These are phyloP conservation scores for Rousettus leschenaultii DNA, from an alignment of 2,113 vertebrate genomes.

Conservation along the genomic window DNA sequence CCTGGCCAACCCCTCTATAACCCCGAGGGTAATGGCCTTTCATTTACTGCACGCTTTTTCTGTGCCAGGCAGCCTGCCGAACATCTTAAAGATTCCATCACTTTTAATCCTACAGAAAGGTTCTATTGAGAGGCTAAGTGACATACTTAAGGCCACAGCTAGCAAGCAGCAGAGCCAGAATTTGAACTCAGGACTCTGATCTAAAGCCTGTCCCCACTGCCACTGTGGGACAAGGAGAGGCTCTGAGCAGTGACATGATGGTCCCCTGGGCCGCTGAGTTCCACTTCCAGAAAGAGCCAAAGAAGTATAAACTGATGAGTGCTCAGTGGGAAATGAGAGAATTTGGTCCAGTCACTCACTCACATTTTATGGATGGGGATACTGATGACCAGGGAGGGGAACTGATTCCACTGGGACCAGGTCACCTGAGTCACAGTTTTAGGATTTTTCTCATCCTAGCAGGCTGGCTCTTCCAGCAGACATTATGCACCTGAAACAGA, in stretches of 20 bases:
- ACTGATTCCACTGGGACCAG: not conserved
- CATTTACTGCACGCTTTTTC: not conserved
- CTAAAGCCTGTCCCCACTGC: not conserved
- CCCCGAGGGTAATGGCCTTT: not conserved
- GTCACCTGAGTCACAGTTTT: not conserved
- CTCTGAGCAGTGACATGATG: not conserved
- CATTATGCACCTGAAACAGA: not conserved
- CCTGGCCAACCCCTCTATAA: not conserved
- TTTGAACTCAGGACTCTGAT: not conserved
- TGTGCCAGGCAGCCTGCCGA: not conserved
- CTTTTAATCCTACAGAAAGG: not conserved
- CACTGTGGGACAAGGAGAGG: not conserved
- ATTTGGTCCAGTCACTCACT: not conserved
- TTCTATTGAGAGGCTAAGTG: not conserved
- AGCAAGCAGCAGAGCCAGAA: not conserved
- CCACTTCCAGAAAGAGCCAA: not conserved
- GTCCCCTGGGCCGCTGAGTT: not conserved
- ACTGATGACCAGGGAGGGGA: not conserved
- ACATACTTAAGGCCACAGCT: not conserved
- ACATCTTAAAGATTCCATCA: too few species aligned
- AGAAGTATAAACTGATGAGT: not conserved
- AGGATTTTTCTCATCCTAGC: not conserved
- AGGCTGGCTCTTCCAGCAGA: not conserved
- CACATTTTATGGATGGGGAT: not conserved
- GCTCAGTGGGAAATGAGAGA: not conserved